Percentiles rank a stretch among this genome's conserved stretches.
phyloP scores from a whole-genome alignment of 2,888 invertebrate genomes.

The Lepidonotus clava region DNA sequence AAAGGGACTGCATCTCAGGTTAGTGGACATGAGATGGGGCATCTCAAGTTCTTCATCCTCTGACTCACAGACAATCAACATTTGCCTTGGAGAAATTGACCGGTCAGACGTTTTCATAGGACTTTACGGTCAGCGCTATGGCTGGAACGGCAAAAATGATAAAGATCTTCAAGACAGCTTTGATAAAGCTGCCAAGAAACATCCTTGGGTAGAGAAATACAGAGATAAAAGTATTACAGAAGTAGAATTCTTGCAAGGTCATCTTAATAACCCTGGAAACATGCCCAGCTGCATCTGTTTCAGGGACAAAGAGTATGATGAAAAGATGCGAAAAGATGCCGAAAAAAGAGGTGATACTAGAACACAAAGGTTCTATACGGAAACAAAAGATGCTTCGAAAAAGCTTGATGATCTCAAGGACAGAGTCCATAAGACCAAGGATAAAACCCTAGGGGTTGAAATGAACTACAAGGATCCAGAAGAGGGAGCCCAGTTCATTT shows the following conservation, averaged over 20 bases:
- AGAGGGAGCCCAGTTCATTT: not conserved
- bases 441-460: not conserved
- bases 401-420: not conserved
- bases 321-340: not conserved
- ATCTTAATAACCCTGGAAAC: conserved; percentile 74
- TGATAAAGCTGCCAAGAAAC: conserved; percentile 72
- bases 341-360: not conserved
- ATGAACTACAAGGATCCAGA: not conserved
- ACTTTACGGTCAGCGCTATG: conserved; percentile 79
- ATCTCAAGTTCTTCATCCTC: conserved; percentile 76
- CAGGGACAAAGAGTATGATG: conserved; percentile 70
- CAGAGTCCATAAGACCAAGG: not conserved
- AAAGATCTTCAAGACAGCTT: conserved; percentile 73
- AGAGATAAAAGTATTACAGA: conserved; percentile 77
- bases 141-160: conserved; percentile 76
- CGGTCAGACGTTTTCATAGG: conserved; percentile 78
- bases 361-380: not conserved
- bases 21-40: conserved; percentile 78
- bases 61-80: conserved; percentile 74
- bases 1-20: not conserved
- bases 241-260: conserved; percentile 77
- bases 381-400: not conserved
- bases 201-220: conserved; percentile 72
- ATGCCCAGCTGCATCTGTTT: conserved; percentile 75
- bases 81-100: conserved; percentile 76